Base-by-base conservation (phyloP, 2,113 vertebrate genomes). In the Brachypodius melanocephalos region DNA sequence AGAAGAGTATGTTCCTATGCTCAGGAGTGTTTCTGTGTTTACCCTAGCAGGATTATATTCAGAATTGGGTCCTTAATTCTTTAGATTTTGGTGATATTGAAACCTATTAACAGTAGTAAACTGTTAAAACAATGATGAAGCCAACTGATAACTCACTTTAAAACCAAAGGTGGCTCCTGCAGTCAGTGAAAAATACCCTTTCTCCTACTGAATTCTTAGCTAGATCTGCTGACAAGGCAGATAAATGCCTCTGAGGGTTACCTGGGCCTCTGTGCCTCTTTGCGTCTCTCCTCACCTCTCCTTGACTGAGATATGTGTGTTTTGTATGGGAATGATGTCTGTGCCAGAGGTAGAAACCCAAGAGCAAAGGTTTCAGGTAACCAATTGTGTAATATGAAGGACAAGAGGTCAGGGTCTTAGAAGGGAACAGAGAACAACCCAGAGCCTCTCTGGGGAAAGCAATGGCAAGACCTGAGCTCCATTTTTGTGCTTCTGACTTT, bases 381-480 rank as follows among this genome's bases (percentile, higher is more conserved):
- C n/a, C n/a, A 83, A 2, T 49, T 31, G 42, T 40, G 29, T 93
- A 69, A 94, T 73, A 32, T 85, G 75, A 85, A 91, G 89, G 72
- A 94, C 65, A 78, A 81, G 88, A 88, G 65, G 69, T 68, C 73
- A 80, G 49, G 18, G n/a, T 74, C 32, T 91, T 83, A 71, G 52
- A 76, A 59, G 48, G 68, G 92, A 92, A 75, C 51, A 73, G 38
- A 48, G n/a, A 93, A 43, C 45, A 67, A 52, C 22, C 38, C 4
- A 1, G 17, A 83, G 54, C 55, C 63, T 88, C 91, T 55, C 90
- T 51, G 29, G 46, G 67, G 90, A 82, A 74, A 62, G 29, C 38
- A 43, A 3, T 22, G 46, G 80, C 98, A 97, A 95, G 93, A 92
- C 96, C 97, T 97, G 94, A 40, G 17, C 57, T n/a, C 74, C 94